Evolutionary conservation across 2,113 vertebrate genomes (phyloP).

Genomic region (Corydoras sp.): DNA sequence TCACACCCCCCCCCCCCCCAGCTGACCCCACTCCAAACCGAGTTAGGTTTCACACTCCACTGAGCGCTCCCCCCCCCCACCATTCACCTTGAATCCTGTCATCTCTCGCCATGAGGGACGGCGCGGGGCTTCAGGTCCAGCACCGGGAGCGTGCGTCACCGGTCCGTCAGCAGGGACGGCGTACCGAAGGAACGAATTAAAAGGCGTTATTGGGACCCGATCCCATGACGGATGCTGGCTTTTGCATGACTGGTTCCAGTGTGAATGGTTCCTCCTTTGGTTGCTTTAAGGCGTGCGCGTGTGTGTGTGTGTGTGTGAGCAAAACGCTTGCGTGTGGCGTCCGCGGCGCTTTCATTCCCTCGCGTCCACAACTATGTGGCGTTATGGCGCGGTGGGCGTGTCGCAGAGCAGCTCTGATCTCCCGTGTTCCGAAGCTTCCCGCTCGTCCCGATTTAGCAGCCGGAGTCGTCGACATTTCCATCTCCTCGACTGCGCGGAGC

Average conservation of each 20-base stretch:
- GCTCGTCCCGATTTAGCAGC: background rate
- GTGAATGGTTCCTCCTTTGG: no score
- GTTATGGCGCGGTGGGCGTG: no score
- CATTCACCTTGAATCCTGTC: constrained; percentile 42
- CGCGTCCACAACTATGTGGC: no score
- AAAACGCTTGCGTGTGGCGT: no score
- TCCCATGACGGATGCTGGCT: background rate
- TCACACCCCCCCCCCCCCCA: no score
- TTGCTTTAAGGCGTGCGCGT: no score
- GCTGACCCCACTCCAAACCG: background rate
- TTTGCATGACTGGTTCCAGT: no score
- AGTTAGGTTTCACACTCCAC: constrained; percentile 22
- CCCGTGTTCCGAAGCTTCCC: no score
- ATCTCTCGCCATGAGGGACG: constrained; percentile 46
- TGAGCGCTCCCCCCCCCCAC: constrained; percentile 38
- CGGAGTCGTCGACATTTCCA: background rate
- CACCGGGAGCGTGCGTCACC: constrained; percentile 52
- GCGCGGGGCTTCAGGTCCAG: constrained; percentile 2
- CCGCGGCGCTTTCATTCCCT: no score
- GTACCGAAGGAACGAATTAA: background rate
- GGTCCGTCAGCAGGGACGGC: constrained; percentile 23
- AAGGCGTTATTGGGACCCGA: background rate
- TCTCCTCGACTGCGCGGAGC: background rate
- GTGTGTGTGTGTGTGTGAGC: no score
- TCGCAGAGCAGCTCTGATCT: no score